These are phyloP conservation scores for Nephotettix cincticeps DNA, from an alignment of 1,140 invertebrate genomes.

Conservation along the genomic window DNA sequence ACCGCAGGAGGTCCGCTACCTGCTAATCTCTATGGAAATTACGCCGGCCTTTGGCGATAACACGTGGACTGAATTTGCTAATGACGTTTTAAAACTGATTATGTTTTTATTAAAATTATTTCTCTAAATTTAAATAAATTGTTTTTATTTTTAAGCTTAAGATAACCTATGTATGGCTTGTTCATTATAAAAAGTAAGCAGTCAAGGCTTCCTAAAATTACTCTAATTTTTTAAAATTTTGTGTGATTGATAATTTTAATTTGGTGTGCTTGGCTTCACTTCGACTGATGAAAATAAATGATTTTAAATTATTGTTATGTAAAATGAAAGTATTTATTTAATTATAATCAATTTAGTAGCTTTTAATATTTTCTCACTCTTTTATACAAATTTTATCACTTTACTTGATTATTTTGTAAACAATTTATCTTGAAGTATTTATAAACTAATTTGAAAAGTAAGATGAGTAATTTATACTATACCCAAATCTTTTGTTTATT, in stretches of 20 bases:
- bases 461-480: too few relatives aligned
- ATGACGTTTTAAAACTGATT: neutral
- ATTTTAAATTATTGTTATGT: neutral
- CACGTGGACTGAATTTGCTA: too few relatives aligned
- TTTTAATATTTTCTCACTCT: too few relatives aligned
- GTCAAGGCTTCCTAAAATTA: neutral
- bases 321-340: neutral
- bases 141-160: neutral
- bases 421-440: too few relatives aligned
- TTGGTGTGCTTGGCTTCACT: neutral
- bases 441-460: too few relatives aligned
- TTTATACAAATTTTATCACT: too few relatives aligned
- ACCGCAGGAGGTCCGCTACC: slow-evolving; percentile 92
- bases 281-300: neutral
- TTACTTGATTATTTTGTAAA: too few relatives aligned
- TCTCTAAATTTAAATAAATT: neutral
- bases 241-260: neutral
- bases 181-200: neutral
- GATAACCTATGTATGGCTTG: neutral
- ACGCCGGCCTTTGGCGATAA: slow-evolving; percentile 71
- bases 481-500: too few relatives aligned
- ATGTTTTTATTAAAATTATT: neutral
- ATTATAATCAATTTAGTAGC: neutral
- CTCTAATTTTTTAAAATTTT: neutral
- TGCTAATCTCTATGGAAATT: slow-evolving; percentile 85